A percentile compares a stretch with the other conserved stretches of the same genome.
These are phyloP conservation scores for Agrilus planipennis DNA, from an alignment of 1,140 invertebrate species.

Conservation along the genomic window DNA sequence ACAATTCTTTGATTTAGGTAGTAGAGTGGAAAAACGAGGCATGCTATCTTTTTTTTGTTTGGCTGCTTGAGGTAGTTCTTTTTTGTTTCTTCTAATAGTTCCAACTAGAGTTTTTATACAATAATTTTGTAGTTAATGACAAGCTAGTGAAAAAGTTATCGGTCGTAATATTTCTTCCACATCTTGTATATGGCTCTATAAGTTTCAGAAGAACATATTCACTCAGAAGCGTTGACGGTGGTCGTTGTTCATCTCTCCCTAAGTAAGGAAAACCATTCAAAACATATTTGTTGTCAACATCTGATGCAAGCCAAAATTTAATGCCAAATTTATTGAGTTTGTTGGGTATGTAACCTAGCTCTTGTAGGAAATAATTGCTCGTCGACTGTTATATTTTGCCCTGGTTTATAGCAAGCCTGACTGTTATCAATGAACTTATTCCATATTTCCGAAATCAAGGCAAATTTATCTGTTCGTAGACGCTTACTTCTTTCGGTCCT, in stretches of 20 bases:
- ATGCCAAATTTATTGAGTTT: slow-evolving; percentile 33
- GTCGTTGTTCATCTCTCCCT: slow-evolving; percentile 22
- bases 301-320: slow-evolving; percentile 31
- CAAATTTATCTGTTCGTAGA: too few relatives aligned
- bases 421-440: too few relatives aligned
- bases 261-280: slow-evolving; percentile 31
- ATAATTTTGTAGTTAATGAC: too few relatives aligned
- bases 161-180: slow-evolving; percentile 25
- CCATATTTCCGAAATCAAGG: too few relatives aligned
- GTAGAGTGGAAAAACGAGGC: too few relatives aligned
- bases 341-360: slow-evolving; percentile 26
- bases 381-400: slow-evolving; percentile 25
- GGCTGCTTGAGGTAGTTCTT: too few relatives aligned
- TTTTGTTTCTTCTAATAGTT: too few relatives aligned
- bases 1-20: too few relatives aligned
- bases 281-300: slow-evolving; percentile 29
- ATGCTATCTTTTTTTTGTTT: too few relatives aligned
- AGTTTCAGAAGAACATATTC: slow-evolving; percentile 22
- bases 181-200: slow-evolving; percentile 18
- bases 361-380: slow-evolving; percentile 32
- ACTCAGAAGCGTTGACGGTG: slow-evolving; percentile 8
- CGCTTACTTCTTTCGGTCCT: too few relatives aligned
- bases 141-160: too few relatives aligned
- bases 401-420: slow-evolving; percentile 29
- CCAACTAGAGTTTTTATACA: too few relatives aligned